phyloP scores from a whole-genome alignment of 2,797 vertebrate genomes.

The Otus scops region DNA sequence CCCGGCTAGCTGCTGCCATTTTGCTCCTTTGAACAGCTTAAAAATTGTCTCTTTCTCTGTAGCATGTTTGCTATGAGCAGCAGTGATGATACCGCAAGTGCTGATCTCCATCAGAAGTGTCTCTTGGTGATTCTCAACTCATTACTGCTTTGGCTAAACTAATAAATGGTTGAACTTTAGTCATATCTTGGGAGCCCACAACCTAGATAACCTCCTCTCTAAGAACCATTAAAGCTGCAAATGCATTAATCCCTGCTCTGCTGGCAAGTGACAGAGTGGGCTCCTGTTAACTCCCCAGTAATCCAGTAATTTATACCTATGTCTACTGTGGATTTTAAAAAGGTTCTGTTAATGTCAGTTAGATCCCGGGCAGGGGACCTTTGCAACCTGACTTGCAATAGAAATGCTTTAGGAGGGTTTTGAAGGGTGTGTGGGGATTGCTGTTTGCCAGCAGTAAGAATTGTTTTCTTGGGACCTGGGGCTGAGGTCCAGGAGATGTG shows the following conservation, averaged over 20 bases:
- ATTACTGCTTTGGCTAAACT: not conserved
- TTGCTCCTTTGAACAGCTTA: not conserved
- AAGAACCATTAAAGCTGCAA: not conserved
- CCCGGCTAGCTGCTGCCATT: not conserved
- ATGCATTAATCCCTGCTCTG: not conserved
- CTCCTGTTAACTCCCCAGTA: not conserved
- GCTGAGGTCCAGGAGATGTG: not conserved
- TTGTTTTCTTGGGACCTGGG: not conserved
- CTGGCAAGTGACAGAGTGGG: not conserved
- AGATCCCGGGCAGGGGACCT: not conserved
- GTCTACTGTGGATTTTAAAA: not conserved
- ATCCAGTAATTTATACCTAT: not conserved
- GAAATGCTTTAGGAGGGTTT: not conserved
- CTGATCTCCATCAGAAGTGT: not conserved
- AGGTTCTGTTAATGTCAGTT: not conserved
- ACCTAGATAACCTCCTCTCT: not conserved
- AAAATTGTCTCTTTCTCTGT: not conserved
- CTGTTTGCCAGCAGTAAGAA: not conserved
- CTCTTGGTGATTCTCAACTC: not conserved
- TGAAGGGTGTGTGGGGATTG: fast-evolving
- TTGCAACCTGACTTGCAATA: not conserved
- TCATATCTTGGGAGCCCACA: not conserved
- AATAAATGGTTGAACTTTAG: not conserved
- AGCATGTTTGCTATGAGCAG: not conserved
- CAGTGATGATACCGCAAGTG: not conserved